Evolutionary conservation across 2,113 vertebrate genomes (phyloP).

Genomic region (Delphinapterus leucas): DNA sequence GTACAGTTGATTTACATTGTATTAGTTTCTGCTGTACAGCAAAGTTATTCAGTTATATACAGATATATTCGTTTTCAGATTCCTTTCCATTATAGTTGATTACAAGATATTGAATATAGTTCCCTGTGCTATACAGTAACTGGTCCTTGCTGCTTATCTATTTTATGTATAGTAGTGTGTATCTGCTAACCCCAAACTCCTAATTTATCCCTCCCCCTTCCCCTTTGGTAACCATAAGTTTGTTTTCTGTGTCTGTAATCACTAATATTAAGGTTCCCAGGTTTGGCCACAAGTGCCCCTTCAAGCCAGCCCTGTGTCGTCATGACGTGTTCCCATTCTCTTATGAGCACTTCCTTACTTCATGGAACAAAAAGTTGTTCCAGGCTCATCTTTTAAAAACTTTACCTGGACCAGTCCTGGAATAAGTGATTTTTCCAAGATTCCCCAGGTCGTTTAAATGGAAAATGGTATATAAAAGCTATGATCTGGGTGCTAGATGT

Average conservation of each 20-base stretch:
- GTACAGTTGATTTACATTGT: background rate
- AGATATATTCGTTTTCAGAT: background rate
- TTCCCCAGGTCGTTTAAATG: background rate
- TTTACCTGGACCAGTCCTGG: background rate
- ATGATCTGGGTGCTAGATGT: background rate
- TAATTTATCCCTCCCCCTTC: accelerated
- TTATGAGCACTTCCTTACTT: background rate
- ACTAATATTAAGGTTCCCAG: background rate
- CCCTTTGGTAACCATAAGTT: background rate
- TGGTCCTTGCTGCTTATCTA: no score
- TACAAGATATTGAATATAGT: background rate
- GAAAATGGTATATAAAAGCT: background rate
- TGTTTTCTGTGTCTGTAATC: background rate
- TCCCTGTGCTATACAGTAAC: background rate
- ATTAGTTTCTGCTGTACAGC: background rate
- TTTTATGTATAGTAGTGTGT: background rate
- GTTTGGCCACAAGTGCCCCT: background rate
- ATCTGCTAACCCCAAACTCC: background rate
- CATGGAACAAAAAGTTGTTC: background rate
- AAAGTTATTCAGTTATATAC: background rate
- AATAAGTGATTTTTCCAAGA: background rate
- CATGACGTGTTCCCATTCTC: background rate
- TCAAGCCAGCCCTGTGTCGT: background rate
- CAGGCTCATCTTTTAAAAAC: background rate
- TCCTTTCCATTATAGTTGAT: background rate